Evolutionary conservation across 1,140 invertebrate genomes (phyloP), one percentile per base, ranked within the genome.

Genomic region (Ips nitidus): DNA sequence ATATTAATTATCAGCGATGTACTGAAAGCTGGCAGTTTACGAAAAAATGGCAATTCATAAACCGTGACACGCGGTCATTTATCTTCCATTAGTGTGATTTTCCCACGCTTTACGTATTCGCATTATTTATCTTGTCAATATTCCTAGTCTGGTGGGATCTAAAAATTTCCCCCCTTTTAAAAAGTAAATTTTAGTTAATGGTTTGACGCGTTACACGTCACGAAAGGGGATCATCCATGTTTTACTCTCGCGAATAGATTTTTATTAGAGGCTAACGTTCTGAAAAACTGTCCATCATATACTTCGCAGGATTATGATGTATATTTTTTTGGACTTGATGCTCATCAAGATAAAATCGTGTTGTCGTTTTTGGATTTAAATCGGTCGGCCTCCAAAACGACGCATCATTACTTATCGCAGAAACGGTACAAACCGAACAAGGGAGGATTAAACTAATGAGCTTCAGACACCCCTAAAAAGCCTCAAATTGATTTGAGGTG

Each of bases 281-380:
- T 22, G 22, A 22, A 22, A 22, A 22, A 22, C 22, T 22, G 22
- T 22, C 22, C 22, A 22, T 22, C 22, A 22, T 22, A 22, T 22
- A 22, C 22, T 22, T 22, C 22, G 22, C 22, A 22, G 22, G 22
- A 22, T 22, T 22, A 22, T 22, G 22, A 22, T 22, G 22, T 22
- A 22, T 22, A 22, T 22, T 22, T 22, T 22, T 22, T 22, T 22
- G 22, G 22, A 22, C 22, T 22, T 22, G 22, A 22, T 22, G 22
- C 22, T 22, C 22, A 22, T 22, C 22, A 22, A 22, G 22, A 22
- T 22, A 22, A 22, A 22, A 22, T 22, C 22, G 22, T 50, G 40
- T 62, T 62, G 62, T 64, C 62, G 62, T 55, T 64, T 22, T 64
- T n/a, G 55, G 62, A 64, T 53, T 64, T 53, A 64, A 64, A 64